Evolutionary conservation across 2,797 vertebrate species (phyloP), one percentile per base, ranked within the genome.

Genomic region (Pseudochaenichthys georgianus): DNA sequence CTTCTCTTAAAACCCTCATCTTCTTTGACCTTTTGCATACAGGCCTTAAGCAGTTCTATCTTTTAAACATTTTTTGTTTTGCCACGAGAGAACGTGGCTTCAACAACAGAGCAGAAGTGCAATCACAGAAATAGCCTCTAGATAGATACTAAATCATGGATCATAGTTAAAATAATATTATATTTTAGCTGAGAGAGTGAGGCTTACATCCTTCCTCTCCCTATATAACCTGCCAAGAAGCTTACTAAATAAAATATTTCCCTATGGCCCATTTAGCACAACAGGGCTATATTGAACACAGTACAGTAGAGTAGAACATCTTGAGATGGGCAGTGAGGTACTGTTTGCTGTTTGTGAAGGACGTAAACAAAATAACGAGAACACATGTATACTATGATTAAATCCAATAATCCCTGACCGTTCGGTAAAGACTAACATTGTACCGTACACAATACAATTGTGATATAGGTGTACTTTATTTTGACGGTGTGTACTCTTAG

Each of bases 21-120:
- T 50, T n/a, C 60, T 80, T 58, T 69, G 75, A 71, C 67, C 42
- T 72, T 51, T 75, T 54, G 43, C 15, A 43, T 57, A 48, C 28
- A 77, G 19, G 23, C 41, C 77, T 66, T 50, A 70, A 71, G 13
- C 31, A 13, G n/a, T 55, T 72, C 10, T 12, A 67, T 71, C 52
- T 68, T 54, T 70, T 13, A 19, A 71, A 68, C 57, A 58, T 67
- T 50, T 69, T 47, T 63, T 11, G 64, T 41, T 8, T 13, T 73
- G 42, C 65, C 52, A 69, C n/a, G 16, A 65, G 7, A 60, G 46
- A 66, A 66, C 13, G 11, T 3, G 23, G 23, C 58, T 75, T 28
- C 4, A 16, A 16, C 34, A 75, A 52, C 3, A 38, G 13, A 75
- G 53, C 62, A 67, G 21, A 74, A 15, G 52, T 64, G 13, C 12